Percentiles rank a stretch among this genome's conserved stretches.
Evolutionary conservation across 2,888 invertebrate species (phyloP).

Genomic region (Epinotia demarniana): DNA sequence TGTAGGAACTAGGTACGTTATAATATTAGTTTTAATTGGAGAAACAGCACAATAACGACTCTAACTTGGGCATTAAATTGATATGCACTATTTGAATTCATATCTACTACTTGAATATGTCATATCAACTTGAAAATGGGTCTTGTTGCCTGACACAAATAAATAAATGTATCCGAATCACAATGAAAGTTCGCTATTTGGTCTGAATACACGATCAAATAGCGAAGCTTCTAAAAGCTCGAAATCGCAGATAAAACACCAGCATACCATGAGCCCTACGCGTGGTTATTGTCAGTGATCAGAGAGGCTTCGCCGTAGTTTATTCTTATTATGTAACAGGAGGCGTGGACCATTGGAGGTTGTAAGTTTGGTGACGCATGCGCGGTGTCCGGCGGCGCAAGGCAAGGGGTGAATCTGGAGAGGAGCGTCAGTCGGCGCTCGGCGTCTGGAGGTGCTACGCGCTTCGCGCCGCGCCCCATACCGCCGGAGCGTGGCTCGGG

Average conservation of each 20-base stretch:
- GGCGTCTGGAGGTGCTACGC: constrained; percentile 80
- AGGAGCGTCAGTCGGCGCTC: constrained; percentile 81
- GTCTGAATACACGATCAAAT: constrained; percentile 7
- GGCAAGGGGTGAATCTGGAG: constrained; percentile 54
- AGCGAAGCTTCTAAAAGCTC: constrained; percentile 19
- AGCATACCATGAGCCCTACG: constrained; percentile 37
- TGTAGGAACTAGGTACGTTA: too few species aligned
- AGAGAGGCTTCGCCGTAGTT: constrained; percentile 63
- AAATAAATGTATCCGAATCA: not conserved
- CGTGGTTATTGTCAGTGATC: constrained; percentile 46
- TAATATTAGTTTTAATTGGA: too few species aligned
- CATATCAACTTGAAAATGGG: too few species aligned
- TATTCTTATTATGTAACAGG: constrained; percentile 74
- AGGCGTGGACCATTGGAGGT: constrained; percentile 69
- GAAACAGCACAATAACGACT: too few species aligned
- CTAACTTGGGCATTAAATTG: too few species aligned
- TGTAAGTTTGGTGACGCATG: constrained; percentile 70
- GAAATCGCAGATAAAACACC: constrained; percentile 21
- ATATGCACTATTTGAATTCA: not conserved
- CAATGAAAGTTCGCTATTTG: not conserved
- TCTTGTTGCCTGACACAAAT: too few species aligned
- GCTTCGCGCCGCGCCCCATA: constrained; percentile 82
- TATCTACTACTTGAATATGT: too few species aligned
- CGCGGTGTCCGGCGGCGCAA: constrained; percentile 63
- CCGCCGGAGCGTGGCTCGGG: constrained; percentile 82